These are phyloP conservation scores for Tuta absoluta DNA, from an alignment of 2,888 invertebrate species.

Conservation along the genomic window DNA sequence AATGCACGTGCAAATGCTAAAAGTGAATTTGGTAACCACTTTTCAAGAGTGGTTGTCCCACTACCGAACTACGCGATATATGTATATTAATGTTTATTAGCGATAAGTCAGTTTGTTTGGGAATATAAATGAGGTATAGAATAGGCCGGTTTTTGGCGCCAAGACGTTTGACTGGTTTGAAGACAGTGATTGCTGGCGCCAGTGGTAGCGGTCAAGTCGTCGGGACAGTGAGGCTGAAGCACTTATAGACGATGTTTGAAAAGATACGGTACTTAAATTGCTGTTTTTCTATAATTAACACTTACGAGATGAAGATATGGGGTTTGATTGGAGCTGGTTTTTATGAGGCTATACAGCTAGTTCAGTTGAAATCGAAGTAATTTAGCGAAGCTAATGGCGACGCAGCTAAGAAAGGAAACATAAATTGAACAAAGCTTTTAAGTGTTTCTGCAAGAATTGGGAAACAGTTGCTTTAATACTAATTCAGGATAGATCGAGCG, in stretches of 20 bases:
- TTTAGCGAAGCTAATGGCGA: background rate
- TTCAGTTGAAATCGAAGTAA: conserved; percentile 1
- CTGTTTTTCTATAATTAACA: conserved; percentile 17
- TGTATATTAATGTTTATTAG: conserved; percentile 46
- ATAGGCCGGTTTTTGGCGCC: conserved; percentile 26
- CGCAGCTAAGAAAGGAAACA: background rate
- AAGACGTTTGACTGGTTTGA: conserved; percentile 13
- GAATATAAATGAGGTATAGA: conserved; percentile 43
- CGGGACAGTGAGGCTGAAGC: conserved; percentile 7
- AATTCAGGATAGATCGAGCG: background rate
- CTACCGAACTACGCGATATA: conserved; percentile 60
- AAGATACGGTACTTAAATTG: conserved; percentile 16
- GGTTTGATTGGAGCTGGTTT: conserved; percentile 5
- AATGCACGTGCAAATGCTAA: conserved; percentile 6
- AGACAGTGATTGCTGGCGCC: conserved; percentile 18
- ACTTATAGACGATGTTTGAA: conserved; percentile 4
- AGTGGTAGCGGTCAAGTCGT: conserved; percentile 11
- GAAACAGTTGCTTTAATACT: background rate
- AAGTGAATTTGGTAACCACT: conserved; percentile 49
- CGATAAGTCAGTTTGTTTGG: conserved; percentile 45
- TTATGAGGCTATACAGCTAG: background rate
- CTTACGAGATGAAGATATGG: conserved; percentile 17
- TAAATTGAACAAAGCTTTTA: background rate
- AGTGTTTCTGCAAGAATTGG: conserved; percentile 2
- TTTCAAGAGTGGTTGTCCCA: conserved; percentile 51